These are phyloP conservation scores for Chrysina gloriosa DNA, from an alignment of 2,888 invertebrate genomes.

Conservation along the genomic window DNA sequence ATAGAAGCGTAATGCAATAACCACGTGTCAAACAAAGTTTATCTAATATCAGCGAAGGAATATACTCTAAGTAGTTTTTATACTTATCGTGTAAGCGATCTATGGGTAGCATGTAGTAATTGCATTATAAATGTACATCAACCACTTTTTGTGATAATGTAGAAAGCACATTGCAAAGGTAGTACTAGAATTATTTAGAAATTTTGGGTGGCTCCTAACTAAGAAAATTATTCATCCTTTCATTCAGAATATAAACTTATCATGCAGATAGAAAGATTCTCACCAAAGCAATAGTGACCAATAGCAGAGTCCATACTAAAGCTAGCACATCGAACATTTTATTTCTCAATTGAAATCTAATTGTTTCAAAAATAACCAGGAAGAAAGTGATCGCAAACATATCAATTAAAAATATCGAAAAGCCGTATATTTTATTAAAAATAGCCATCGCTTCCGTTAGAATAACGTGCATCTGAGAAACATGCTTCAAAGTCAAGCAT, in stretches of 20 bases:
- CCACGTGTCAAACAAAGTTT: no score
- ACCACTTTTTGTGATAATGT: no score
- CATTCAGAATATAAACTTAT: not conserved
- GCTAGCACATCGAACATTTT: not conserved
- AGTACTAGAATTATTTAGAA: no score
- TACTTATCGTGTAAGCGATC: no score
- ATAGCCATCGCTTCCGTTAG: not conserved
- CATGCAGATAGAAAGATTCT: not conserved
- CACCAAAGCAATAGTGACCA: not conserved
- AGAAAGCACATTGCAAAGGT: no score
- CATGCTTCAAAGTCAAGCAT: not conserved
- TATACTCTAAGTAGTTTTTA: no score
- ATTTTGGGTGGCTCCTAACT: not conserved
- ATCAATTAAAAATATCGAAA: not conserved
- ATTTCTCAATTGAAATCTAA: not conserved
- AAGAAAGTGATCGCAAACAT: conserved; percentile 3
- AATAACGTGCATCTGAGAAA: not conserved
- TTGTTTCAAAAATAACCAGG: not conserved
- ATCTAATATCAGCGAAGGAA: no score
- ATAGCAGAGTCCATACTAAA: not conserved
- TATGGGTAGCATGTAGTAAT: no score
- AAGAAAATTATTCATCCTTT: not conserved
- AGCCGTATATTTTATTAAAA: conserved; percentile 5
- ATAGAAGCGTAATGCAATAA: no score
- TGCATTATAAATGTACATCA: no score